Conservation (phyloP, 2,888 invertebrate species). For the Euplagia quadripunctaria region DNA sequence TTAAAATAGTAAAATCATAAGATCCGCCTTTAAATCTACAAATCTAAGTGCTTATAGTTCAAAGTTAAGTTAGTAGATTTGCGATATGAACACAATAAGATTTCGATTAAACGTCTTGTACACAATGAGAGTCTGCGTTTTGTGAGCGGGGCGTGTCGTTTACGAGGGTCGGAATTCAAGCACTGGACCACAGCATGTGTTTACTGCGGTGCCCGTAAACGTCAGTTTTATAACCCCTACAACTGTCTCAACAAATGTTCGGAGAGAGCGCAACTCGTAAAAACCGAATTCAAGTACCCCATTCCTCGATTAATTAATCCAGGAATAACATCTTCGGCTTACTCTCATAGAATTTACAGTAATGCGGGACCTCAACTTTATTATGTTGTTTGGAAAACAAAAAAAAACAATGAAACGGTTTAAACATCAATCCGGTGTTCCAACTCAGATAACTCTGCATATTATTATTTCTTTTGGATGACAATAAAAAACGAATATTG, state of each 20-base stretch:
- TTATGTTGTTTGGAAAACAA: neutral
- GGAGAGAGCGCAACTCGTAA: slow-evolving; percentile 63
- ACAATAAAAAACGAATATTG: too few relatives aligned
- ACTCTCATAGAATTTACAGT: neutral
- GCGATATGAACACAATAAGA: slow-evolving; percentile 21
- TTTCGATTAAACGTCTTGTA: slow-evolving; percentile 23
- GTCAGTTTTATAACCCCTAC: slow-evolving; percentile 67
- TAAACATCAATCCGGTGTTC: neutral
- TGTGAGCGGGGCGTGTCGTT: slow-evolving; percentile 63
- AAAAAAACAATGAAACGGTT: neutral
- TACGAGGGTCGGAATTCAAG: slow-evolving; percentile 68
- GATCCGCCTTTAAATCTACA: neutral
- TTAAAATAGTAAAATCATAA: neutral
- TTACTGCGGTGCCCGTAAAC: slow-evolving; percentile 70
- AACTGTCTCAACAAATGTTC: slow-evolving; percentile 66
- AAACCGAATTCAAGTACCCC: slow-evolving; percentile 67
- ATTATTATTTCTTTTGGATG: too few relatives aligned
- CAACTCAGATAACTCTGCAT: neutral
- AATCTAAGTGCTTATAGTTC: neutral
- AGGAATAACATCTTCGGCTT: slow-evolving; percentile 25
- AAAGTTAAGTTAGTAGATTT: neutral
- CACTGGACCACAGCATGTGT: slow-evolving; percentile 68
- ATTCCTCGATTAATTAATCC: slow-evolving; percentile 72
- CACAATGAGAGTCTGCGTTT: slow-evolving; percentile 39
- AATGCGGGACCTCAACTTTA: neutral